Percentiles rank a stretch among this genome's conserved stretches.
Conservation (phyloP, 2,113 vertebrate genomes). For the Rhinolophus ferrumequinum region DNA sequence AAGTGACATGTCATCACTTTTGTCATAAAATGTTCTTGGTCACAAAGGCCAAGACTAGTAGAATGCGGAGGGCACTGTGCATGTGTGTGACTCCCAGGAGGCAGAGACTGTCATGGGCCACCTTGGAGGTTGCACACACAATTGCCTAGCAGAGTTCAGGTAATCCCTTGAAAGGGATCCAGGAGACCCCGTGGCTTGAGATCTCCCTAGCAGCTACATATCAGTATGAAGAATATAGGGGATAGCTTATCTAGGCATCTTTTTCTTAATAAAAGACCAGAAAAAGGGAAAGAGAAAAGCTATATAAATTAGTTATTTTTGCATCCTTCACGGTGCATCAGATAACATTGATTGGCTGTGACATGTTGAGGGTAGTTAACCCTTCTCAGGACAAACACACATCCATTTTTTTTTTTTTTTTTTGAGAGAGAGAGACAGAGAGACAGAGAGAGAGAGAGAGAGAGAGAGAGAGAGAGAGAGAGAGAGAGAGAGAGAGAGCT, state of each 20-base stretch:
- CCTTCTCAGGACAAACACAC: neutral
- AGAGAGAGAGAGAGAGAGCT: too few species aligned
- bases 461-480: neutral
- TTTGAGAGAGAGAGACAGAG: neutral
- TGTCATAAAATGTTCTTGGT: neutral
- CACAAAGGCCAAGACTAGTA: neutral
- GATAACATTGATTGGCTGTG: neutral
- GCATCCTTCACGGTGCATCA: neutral
- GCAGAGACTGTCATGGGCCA: fast-evolving
- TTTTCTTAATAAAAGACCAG: neutral
- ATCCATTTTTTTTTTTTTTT: too few species aligned
- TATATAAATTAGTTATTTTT: neutral
- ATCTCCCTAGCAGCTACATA: neutral
- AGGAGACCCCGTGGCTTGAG: fast-evolving
- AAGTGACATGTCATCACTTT: neutral
- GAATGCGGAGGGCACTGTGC: fast-evolving
- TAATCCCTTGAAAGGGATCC: neutral
- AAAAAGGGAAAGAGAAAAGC: neutral
- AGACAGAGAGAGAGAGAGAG: too few species aligned
- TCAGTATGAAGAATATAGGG: neutral
- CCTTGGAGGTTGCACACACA: neutral
- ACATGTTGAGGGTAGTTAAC: neutral
- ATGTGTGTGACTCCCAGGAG: fast-evolving
- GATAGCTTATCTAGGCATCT: neutral
- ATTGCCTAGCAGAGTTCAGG: too few species aligned